phyloP scores from a whole-genome alignment of 2,888 invertebrate genomes.

The Drosophila neonasuta region DNA sequence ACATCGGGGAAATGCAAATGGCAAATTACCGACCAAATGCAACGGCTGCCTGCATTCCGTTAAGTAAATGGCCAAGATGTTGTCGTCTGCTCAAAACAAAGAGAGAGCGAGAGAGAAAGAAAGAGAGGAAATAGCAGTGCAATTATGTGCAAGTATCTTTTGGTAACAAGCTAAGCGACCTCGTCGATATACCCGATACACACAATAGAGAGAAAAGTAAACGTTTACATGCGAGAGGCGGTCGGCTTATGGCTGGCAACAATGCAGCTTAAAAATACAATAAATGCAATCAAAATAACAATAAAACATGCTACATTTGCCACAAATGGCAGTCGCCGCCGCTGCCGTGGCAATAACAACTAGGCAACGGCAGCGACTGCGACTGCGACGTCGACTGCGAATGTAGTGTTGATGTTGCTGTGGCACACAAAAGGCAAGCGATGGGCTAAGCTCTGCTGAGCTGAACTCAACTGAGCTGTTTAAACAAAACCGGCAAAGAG shows the following conservation, averaged over 20 bases:
- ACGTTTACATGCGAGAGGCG: conserved; percentile 25
- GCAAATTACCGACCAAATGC: conserved; percentile 56
- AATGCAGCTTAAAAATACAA: conserved; percentile 79
- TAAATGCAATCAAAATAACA: conserved; percentile 80
- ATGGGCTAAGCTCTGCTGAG: conserved; percentile 37
- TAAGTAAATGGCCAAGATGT: conserved; percentile 27
- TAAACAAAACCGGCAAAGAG: conserved; percentile 60
- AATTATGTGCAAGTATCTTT: neutral
- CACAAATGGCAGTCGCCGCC: conserved; percentile 63
- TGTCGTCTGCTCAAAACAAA: neutral
- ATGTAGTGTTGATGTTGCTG: conserved; percentile 5
- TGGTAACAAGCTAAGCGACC: neutral
- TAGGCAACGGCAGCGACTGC: conserved; percentile 18
- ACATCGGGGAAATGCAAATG: conserved; percentile 55
- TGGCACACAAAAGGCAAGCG: conserved; percentile 34
- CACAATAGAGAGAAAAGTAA: conserved; percentile 2
- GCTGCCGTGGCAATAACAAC: conserved; percentile 47
- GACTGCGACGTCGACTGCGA: conserved; percentile 3
- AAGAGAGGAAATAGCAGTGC: neutral
- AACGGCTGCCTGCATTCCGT: conserved; percentile 46
- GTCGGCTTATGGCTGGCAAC: conserved; percentile 59
- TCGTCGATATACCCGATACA: conserved; percentile 2
- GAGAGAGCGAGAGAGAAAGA: too few species aligned
- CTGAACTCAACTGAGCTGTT: conserved; percentile 57
- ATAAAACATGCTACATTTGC: conserved; percentile 79